Conservation (phyloP, 2,888 invertebrate genomes). For the Linnaemya tessellans region DNA sequence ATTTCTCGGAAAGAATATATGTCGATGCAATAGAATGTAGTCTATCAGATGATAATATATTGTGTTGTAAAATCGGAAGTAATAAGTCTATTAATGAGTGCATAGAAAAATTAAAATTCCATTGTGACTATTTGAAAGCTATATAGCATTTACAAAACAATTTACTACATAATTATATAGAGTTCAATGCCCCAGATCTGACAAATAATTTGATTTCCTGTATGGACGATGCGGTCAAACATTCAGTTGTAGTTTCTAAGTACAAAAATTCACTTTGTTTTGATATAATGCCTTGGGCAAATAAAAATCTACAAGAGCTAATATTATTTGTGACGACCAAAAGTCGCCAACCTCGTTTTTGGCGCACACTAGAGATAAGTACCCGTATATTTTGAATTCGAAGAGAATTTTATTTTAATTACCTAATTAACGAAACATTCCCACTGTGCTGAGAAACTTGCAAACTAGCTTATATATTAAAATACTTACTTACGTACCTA, state of each 20-base stretch:
- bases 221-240: background rate
- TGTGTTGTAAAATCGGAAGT: conserved; percentile 15
- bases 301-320: conserved; percentile 6
- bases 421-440: no score
- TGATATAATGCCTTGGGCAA: conserved; percentile 14
- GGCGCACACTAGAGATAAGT: no score
- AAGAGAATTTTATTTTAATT: no score
- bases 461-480: no score
- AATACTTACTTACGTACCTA: no score
- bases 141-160: background rate
- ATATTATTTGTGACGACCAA: no score
- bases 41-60: conserved; percentile 24
- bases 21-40: conserved; percentile 17
- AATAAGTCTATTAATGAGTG: background rate
- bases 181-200: background rate
- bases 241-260: conserved; percentile 12
- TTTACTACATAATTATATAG: background rate
- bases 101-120: background rate
- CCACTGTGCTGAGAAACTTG: no score
- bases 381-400: no score
- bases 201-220: conserved; percentile 2
- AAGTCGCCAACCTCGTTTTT: no score
- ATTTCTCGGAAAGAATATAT: conserved; percentile 18
- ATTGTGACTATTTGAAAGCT: background rate
- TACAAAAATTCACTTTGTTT: conserved; percentile 1